A percentile compares a stretch with the other conserved stretches of the same genome.
Evolutionary conservation across 2,888 invertebrate genomes (phyloP).

Genomic region (Lingula anatina): DNA sequence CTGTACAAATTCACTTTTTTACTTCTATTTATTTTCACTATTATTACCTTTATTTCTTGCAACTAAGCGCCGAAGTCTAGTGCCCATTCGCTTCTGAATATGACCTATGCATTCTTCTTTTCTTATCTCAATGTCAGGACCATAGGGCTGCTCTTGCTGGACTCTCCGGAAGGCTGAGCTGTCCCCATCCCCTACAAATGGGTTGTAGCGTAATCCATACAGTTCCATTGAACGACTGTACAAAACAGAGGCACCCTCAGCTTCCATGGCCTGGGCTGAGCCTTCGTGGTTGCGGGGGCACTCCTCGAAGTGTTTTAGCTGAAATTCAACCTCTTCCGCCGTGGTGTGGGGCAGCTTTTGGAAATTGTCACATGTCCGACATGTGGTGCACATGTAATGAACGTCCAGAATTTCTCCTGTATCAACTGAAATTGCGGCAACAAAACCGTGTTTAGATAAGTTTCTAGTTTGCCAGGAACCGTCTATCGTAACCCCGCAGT

Average conservation of each 20-base stretch:
- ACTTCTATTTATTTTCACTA: too few species aligned
- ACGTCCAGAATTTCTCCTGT: background rate
- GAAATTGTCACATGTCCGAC: background rate
- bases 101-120: background rate
- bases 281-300: background rate
- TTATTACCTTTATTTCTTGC: background rate
- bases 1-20: too few species aligned
- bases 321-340: background rate
- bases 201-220: background rate
- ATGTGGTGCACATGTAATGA: background rate
- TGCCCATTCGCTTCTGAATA: background rate
- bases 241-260: background rate
- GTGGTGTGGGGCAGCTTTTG: background rate
- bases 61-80: background rate
- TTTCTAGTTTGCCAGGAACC: background rate
- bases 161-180: background rate
- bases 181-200: conserved; percentile 1
- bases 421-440: background rate
- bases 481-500: background rate
- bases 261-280: background rate
- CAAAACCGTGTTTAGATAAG: conserved; percentile 1
- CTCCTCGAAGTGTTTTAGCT: background rate
- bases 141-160: background rate
- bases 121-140: background rate
- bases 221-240: background rate